Evolutionary conservation across 2,888 invertebrate species (phyloP).

Genomic region (Darwinula stevensoni): DNA sequence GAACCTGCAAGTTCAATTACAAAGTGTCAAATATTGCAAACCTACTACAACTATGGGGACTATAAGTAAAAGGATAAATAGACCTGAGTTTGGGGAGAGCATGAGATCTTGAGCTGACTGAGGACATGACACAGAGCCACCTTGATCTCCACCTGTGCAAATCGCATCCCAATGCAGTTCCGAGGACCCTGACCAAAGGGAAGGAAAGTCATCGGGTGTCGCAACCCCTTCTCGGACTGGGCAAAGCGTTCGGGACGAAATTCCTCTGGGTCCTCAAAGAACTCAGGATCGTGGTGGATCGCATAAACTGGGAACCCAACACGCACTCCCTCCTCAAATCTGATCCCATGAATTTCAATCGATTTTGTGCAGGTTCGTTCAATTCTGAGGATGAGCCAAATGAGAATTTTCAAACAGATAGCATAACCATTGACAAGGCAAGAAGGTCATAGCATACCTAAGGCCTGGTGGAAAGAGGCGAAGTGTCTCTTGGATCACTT

Average conservation of each 20-base stretch:
- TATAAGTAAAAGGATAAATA: no score
- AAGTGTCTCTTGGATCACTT: neutral
- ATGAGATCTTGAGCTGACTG: neutral
- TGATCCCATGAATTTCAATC: neutral
- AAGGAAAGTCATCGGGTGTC: neutral
- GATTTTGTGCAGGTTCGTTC: neutral
- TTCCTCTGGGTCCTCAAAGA: neutral
- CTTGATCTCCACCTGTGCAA: neutral
- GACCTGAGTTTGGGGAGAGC: neutral
- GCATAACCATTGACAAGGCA: neutral
- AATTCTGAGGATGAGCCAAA: neutral
- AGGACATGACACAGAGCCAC: neutral
- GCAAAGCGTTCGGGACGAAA: conserved; percentile 1
- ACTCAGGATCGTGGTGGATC: neutral
- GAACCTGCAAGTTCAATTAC: no score
- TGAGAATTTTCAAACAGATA: no score
- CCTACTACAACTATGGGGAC: no score
- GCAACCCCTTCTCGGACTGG: neutral
- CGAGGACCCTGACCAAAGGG: neutral
- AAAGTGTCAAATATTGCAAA: no score
- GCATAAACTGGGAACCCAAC: neutral
- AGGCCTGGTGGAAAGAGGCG: neutral
- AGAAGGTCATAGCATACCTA: no score
- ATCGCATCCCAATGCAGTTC: conserved; percentile 1
- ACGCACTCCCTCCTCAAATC: neutral